Conservation (phyloP, 2,888 invertebrate genomes). For the Ectobius pallidus region DNA sequence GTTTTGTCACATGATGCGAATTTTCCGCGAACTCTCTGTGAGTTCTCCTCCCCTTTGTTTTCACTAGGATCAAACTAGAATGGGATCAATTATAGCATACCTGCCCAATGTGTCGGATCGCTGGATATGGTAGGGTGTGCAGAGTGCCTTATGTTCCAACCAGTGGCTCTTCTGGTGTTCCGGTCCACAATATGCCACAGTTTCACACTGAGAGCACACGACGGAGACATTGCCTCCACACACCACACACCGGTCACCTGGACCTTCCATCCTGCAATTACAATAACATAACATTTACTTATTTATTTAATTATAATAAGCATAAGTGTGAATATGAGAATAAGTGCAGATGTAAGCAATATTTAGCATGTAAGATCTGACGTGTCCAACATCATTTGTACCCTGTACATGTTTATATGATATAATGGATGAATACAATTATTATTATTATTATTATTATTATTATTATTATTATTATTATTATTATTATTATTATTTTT, state of each 20-base stretch:
- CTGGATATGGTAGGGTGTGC: conserved; percentile 24
- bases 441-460: no score
- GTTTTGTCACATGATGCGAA: no score
- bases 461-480: neutral
- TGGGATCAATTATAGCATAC: no score
- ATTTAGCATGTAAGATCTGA: no score
- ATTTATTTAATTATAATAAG: neutral
- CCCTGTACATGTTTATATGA: no score
- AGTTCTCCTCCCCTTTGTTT: no score
- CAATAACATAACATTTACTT: neutral
- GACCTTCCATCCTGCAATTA: neutral
- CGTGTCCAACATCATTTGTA: no score
- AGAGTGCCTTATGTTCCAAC: conserved; percentile 35
- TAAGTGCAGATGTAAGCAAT: no score
- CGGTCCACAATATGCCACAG: conserved; percentile 39
- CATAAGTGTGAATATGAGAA: no score
- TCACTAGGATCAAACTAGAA: no score
- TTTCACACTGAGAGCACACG: conserved; percentile 20
- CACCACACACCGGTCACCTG: conserved; percentile 11
- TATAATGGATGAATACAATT: no score
- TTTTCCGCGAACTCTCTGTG: no score
- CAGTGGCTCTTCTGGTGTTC: conserved; percentile 41
- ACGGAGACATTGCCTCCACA: neutral
- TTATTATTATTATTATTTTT: neutral
- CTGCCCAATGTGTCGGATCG: conserved; percentile 27